These are phyloP conservation scores for Pseudotriccus pelzelni DNA, from an alignment of 2,797 vertebrate species.

Conservation along the genomic window DNA sequence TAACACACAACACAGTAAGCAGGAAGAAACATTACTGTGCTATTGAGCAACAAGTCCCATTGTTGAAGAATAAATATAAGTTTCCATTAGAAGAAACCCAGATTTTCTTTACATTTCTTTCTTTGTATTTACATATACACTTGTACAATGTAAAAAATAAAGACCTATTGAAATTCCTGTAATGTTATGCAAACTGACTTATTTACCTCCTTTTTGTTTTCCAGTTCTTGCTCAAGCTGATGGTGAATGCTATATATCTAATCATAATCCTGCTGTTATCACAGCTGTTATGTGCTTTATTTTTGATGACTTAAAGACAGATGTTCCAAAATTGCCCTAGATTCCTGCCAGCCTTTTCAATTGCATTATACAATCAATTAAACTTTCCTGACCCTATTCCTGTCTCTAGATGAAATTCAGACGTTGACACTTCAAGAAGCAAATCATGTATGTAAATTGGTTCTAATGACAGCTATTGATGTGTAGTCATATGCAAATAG, in stretches of 20 bases:
- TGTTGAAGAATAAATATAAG: neutral
- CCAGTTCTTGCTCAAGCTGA: constrained; percentile 21
- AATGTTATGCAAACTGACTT: neutral
- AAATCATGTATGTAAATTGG: constrained; percentile 65
- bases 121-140: neutral
- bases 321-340: constrained; percentile 65
- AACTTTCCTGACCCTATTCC: constrained; percentile 47
- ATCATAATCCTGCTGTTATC: constrained; percentile 55
- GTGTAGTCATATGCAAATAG: constrained; percentile 51
- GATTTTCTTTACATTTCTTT: neutral
- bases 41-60: neutral
- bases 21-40: neutral
- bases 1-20: neutral
- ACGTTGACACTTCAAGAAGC: constrained; percentile 44
- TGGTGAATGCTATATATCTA: constrained; percentile 33
- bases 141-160: neutral
- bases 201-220: constrained; percentile 39
- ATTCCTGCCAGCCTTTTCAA: constrained; percentile 56
- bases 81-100: neutral
- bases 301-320: constrained; percentile 65
- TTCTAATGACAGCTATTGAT: constrained; percentile 59
- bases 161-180: neutral
- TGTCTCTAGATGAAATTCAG: constrained; percentile 59
- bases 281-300: constrained; percentile 57
- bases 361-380: constrained; percentile 69